Conservation (phyloP, 2,888 invertebrate species). For the Trachelus troglodyta region DNA sequence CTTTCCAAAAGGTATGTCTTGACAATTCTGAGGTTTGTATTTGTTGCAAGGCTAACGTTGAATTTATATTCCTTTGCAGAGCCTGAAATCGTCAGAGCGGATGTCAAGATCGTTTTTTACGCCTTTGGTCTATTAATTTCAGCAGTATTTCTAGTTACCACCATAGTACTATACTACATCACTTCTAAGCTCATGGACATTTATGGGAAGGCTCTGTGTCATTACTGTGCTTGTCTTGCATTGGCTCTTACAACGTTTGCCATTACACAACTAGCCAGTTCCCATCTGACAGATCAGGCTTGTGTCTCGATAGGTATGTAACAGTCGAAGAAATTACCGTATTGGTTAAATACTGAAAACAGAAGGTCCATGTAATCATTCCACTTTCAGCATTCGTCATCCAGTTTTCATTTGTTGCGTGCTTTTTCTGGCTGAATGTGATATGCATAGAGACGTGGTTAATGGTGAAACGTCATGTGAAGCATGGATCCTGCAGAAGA, state of each 20-base stretch:
- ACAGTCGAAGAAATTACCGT: background rate
- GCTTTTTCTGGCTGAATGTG: constrained; percentile 77
- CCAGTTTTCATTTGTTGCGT: constrained; percentile 75
- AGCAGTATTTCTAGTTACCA: constrained; percentile 63
- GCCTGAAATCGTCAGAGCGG: constrained; percentile 30
- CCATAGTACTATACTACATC: constrained; percentile 61
- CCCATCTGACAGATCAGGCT: constrained; percentile 65
- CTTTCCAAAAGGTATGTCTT: constrained; percentile 51
- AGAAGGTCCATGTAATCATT: background rate
- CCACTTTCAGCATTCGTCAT: constrained; percentile 73
- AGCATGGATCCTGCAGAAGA: constrained; percentile 28
- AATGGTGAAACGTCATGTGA: constrained; percentile 64
- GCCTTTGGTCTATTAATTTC: constrained; percentile 62
- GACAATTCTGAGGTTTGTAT: background rate
- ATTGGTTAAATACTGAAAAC: background rate
- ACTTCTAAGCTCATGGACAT: constrained; percentile 71
- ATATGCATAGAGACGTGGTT: constrained; percentile 76
- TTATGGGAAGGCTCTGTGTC: constrained; percentile 71
- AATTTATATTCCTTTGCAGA: constrained; percentile 32
- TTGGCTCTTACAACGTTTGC: constrained; percentile 71
- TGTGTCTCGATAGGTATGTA: constrained; percentile 65
- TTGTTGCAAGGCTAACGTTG: constrained; percentile 13
- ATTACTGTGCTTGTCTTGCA: constrained; percentile 70
- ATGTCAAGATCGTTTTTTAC: constrained; percentile 52
- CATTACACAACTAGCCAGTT: constrained; percentile 69